Evolutionary conservation across 2,797 vertebrate genomes (phyloP).

Genomic region (Enteromius anoplus): DNA sequence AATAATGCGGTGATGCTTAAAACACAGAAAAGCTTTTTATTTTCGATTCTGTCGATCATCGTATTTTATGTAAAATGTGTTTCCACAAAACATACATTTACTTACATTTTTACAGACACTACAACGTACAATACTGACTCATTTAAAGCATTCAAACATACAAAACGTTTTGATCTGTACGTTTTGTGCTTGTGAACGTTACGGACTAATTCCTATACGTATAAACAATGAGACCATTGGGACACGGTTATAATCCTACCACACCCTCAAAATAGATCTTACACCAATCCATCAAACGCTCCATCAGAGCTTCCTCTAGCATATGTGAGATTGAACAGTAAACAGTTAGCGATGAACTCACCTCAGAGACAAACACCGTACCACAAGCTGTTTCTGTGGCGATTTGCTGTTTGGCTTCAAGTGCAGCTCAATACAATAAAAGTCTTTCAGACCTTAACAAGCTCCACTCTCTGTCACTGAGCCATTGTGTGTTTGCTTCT

Average conservation of each 20-base stretch:
- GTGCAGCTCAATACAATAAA: slow-evolving; percentile 23
- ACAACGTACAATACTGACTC: not conserved
- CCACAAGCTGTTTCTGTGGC: slow-evolving; percentile 37
- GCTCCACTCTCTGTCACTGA: slow-evolving; percentile 44
- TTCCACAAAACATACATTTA: not conserved
- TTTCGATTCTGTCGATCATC: not conserved
- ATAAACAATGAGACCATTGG: not conserved
- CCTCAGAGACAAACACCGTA: slow-evolving; percentile 28
- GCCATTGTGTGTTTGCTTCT: slow-evolving; percentile 35
- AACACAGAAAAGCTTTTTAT: not conserved
- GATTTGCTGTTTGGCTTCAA: slow-evolving; percentile 50
- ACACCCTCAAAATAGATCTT: slow-evolving; percentile 22
- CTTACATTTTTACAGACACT: not conserved
- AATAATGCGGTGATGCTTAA: not conserved
- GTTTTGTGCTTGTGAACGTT: not conserved
- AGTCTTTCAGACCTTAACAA: slow-evolving; percentile 62
- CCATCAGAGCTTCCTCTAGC: slow-evolving; percentile 14
- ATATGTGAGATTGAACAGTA: slow-evolving; percentile 22
- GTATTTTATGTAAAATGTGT: not conserved
- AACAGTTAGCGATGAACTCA: slow-evolving; percentile 36
- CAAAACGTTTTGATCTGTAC: not conserved
- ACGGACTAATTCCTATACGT: not conserved
- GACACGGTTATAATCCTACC: not conserved
- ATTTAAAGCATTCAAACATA: not conserved
- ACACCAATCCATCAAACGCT: slow-evolving; percentile 16